Percentiles rank a stretch among this genome's conserved stretches.
Evolutionary conservation across 2,888 invertebrate genomes (phyloP).

Genomic region (Drosophila rubida): DNA sequence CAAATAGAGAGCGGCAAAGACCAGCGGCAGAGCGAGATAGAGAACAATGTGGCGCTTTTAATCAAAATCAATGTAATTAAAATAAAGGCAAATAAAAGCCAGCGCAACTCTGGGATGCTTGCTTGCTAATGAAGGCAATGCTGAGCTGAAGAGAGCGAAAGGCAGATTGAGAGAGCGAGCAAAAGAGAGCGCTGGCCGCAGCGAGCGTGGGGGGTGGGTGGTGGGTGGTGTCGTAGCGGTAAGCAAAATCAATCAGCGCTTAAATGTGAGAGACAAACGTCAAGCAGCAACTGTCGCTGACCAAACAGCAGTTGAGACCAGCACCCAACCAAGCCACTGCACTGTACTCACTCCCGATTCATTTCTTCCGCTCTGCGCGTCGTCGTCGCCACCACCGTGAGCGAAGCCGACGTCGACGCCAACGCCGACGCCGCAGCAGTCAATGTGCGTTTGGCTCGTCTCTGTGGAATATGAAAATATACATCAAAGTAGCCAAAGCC

Average conservation of each 20-base stretch:
- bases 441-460: slow-evolving; percentile 55
- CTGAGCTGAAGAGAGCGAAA: neutral
- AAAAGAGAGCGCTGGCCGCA: too few relatives aligned
- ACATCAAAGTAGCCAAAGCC: slow-evolving; percentile 73
- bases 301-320: slow-evolving; percentile 28
- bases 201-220: too few relatives aligned
- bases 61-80: slow-evolving; percentile 80
- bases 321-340: neutral
- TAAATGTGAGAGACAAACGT: slow-evolving; percentile 62
- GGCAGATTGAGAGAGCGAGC: neutral
- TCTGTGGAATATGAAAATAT: slow-evolving; percentile 75
- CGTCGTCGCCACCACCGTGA: too few relatives aligned
- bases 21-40: neutral
- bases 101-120: slow-evolving; percentile 17
- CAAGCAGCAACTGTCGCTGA: slow-evolving; percentile 37
- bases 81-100: slow-evolving; percentile 59
- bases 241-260: slow-evolving; percentile 68
- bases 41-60: slow-evolving; percentile 60
- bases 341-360: neutral
- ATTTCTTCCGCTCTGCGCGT: neutral
- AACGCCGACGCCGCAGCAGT: neutral
- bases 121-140: slow-evolving; percentile 12
- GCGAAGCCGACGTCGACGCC: too few relatives aligned
- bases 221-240: neutral
- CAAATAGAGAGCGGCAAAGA: slow-evolving; percentile 70